Conservation (phyloP, 2,113 vertebrate species). For the Oxyruncus cristatus region DNA sequence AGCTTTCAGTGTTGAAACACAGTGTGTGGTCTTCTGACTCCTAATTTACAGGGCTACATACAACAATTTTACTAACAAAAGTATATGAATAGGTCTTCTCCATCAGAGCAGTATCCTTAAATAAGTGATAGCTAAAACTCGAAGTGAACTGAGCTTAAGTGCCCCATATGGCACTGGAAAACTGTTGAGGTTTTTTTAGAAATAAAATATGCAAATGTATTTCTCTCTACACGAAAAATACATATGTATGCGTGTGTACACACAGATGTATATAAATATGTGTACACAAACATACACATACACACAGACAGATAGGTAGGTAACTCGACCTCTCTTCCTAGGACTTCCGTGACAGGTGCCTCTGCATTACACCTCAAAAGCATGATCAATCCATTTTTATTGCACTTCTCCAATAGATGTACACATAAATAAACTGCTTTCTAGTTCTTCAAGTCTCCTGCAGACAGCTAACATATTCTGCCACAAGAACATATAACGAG, state of each 20-base stretch:
- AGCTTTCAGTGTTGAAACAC: neutral
- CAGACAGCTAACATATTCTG: neutral
- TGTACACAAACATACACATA: neutral
- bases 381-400: neutral
- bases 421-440: neutral
- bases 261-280: neutral
- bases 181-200: neutral
- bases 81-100: neutral
- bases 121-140: neutral
- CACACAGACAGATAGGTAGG: neutral
- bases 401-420: neutral
- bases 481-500: neutral
- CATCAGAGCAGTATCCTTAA: neutral
- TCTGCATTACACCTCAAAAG: neutral
- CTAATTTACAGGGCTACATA: neutral
- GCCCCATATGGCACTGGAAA: neutral
- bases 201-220: neutral
- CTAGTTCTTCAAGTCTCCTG: neutral
- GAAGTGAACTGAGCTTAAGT: neutral
- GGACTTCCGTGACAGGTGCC: neutral
- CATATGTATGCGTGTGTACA: too few species aligned
- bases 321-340: neutral
- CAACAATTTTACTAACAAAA: neutral
- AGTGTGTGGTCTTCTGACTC: neutral
- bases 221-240: neutral